Conservation (phyloP, 92 coral and sea anemone species). For the Siderastrea siderea region DNA sequence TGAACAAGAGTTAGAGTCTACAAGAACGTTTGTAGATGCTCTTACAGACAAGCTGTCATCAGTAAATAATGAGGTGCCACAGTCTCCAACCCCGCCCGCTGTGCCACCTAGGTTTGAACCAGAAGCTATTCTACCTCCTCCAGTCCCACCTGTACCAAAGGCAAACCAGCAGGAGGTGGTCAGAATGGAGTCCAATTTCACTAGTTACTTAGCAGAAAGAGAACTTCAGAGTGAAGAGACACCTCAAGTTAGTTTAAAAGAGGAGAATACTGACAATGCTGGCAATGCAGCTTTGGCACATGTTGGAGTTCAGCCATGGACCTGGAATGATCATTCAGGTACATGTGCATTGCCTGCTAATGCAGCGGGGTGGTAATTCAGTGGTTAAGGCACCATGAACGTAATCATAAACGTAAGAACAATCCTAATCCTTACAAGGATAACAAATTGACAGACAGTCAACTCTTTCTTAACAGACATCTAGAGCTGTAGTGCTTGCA, state of each 20-base stretch:
- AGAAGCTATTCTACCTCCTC: conserved; percentile 45
- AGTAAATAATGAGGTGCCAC: conserved; percentile 12
- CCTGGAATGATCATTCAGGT: conserved; percentile 73
- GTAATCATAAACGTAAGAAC: no score
- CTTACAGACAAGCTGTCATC: conserved; percentile 4
- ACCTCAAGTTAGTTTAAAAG: conserved; percentile 7
- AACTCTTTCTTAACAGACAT: no score
- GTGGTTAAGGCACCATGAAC: no score
- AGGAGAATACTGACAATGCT: conserved; percentile 13
- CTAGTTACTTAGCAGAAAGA: conserved; percentile 34
- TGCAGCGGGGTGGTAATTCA: no score
- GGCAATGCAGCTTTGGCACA: conserved; percentile 13
- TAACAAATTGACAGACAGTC: no score
- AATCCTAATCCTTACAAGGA: no score
- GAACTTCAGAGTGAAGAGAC: conserved; percentile 5
- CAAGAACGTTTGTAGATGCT: conserved; percentile 9
- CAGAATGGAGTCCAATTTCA: conserved; percentile 24
- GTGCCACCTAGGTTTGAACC: conserved; percentile 66
- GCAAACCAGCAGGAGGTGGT: conserved; percentile 20
- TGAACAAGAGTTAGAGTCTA: conserved; percentile 56
- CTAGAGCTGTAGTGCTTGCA: no score
- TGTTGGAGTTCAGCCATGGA: conserved; percentile 56
- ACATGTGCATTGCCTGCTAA: neutral
- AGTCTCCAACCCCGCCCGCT: conserved; percentile 66
- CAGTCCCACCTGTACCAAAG: conserved; percentile 54